Percentiles rank a stretch among this genome's conserved stretches.
These are phyloP conservation scores for Phacellophora camtschatica DNA, from an alignment of 30 jellyfish, hydroid and myxozoan genomes.

Conservation along the genomic window DNA sequence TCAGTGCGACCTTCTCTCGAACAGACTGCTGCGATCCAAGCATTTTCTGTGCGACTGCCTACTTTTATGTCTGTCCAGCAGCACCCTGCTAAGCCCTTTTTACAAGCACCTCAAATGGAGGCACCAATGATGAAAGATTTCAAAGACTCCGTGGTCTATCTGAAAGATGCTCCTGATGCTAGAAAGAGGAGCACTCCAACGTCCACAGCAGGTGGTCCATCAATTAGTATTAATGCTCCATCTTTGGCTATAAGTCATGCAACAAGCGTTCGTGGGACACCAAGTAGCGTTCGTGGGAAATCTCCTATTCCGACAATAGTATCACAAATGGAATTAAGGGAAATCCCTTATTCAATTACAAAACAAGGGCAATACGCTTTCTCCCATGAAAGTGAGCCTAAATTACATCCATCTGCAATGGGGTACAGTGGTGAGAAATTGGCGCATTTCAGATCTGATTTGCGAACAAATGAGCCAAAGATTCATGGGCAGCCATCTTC, in stretches of 20 bases:
- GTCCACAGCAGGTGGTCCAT: not conserved
- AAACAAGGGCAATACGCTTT: slow-evolving; percentile 3
- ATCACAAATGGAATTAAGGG: not conserved
- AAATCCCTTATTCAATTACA: not conserved
- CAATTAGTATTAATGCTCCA: too few relatives aligned
- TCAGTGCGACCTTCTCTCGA: slow-evolving; percentile 21
- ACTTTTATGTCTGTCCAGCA: slow-evolving; percentile 45
- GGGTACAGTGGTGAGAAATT: not conserved
- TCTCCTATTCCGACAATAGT: not conserved
- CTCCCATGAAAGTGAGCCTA: not conserved
- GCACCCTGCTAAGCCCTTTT: not conserved
- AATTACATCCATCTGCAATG: not conserved
- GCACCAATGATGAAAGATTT: not conserved
- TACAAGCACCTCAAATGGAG: slow-evolving; percentile 19
- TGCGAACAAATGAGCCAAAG: not conserved
- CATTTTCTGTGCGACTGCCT: slow-evolving; percentile 35
- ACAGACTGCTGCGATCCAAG: slow-evolving; percentile 52
- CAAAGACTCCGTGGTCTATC: not conserved
- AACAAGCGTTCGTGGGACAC: too few relatives aligned
- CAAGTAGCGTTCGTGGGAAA: not conserved
- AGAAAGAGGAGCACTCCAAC: not conserved
- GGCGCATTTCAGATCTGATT: not conserved
- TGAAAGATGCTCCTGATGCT: not conserved
- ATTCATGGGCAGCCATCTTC: not conserved
- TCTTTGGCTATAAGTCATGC: too few relatives aligned